These are phyloP conservation scores for Laticauda colubrina DNA, from an alignment of 2,113 vertebrate genomes.

Conservation along the genomic window DNA sequence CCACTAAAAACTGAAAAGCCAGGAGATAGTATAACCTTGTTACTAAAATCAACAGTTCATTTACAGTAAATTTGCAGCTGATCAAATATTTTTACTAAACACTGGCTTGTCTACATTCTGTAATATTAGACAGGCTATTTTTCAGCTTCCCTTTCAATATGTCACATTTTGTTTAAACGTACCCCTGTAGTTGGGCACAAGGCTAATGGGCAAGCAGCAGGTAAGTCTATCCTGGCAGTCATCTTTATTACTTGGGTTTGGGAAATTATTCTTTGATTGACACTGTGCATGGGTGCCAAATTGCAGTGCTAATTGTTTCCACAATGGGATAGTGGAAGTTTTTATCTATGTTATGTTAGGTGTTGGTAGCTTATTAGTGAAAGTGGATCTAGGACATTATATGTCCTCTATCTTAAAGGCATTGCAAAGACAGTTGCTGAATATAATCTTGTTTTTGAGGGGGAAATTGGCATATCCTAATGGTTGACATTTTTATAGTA, in stretches of 20 bases:
- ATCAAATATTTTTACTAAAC: background rate
- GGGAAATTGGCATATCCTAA: background rate
- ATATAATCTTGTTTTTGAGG: background rate
- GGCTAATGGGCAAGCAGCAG: fast-evolving
- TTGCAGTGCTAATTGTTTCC: fast-evolving
- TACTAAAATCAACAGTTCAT: background rate
- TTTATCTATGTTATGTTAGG: background rate
- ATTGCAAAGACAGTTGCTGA: background rate
- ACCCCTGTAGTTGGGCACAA: background rate
- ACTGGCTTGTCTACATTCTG: background rate
- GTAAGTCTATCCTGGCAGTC: background rate
- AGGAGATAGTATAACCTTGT: background rate
- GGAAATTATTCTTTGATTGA: constrained; percentile 9
- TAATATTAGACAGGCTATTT: background rate
- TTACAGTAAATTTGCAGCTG: background rate
- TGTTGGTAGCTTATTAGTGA: fast-evolving
- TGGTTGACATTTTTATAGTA: background rate
- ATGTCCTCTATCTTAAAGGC: background rate
- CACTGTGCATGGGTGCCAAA: background rate
- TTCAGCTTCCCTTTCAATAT: background rate
- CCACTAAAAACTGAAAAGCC: background rate
- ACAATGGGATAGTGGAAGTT: background rate
- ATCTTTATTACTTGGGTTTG: fast-evolving
- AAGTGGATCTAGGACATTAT: background rate
- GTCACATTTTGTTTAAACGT: background rate